These are phyloP conservation scores for Ammodytes dubius DNA, from an alignment of 2,113 vertebrate genomes.

Conservation along the genomic window DNA sequence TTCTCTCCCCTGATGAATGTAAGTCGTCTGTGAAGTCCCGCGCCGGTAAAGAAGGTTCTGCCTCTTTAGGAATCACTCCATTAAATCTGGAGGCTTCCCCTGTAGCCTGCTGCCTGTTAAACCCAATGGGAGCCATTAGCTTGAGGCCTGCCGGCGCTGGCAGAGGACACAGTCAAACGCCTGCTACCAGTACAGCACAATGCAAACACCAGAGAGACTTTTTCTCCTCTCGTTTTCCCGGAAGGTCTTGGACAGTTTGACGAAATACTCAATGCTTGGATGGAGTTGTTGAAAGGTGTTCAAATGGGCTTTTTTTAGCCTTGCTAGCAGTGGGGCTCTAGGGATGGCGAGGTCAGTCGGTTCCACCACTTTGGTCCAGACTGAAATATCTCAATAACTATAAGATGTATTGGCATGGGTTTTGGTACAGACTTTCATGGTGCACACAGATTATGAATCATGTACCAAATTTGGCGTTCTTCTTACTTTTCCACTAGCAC, in stretches of 20 bases:
- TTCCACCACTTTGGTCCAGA: background rate
- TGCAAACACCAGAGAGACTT: background rate
- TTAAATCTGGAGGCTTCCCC: constrained; percentile 62
- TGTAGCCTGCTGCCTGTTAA: constrained; percentile 54
- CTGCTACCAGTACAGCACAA: constrained; percentile 28
- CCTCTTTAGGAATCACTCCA: constrained; percentile 56
- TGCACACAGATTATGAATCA: background rate
- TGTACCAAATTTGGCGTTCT: background rate
- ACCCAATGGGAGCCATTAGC: constrained; percentile 62
- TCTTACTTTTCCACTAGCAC: background rate
- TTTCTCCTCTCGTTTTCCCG: constrained; percentile 20
- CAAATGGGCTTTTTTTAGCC: background rate
- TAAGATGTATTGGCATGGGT: background rate
- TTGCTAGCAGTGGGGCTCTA: rapidly evolving
- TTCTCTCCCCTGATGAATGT: background rate
- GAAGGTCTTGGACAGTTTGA: constrained; percentile 39
- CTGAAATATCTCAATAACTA: background rate
- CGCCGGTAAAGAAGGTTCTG: constrained; percentile 23
- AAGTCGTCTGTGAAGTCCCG: constrained; percentile 25
- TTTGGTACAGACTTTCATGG: background rate
- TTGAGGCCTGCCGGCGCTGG: constrained; percentile 48
- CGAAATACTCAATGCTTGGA: constrained; percentile 1
- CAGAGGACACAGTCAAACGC: constrained; percentile 42
- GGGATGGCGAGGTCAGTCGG: background rate
- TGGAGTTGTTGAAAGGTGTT: constrained; percentile 17